phyloP scores from a whole-genome alignment of 2,113 vertebrate genomes.

The Petrocephalus microphthalmus region DNA sequence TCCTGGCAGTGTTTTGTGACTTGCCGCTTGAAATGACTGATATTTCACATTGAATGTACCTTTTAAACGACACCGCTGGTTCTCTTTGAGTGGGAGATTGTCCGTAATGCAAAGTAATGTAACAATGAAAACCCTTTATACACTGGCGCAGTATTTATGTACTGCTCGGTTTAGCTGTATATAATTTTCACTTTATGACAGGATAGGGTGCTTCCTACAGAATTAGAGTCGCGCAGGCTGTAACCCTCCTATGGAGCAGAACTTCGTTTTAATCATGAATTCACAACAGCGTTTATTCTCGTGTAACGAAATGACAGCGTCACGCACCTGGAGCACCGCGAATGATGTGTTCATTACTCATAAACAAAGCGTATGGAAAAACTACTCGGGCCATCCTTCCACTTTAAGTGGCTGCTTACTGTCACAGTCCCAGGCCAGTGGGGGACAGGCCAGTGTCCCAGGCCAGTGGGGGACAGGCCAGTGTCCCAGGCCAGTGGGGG shows the following conservation, averaged over 20 bases:
- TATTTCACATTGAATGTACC: neutral
- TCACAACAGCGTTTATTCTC: neutral
- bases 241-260: neutral
- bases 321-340: neutral
- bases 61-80: neutral
- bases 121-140: neutral
- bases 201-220: neutral
- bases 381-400: neutral
- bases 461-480: no score
- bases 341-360: neutral
- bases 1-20: neutral
- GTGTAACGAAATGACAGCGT: neutral
- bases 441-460: no score
- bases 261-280: neutral
- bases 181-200: neutral
- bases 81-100: neutral
- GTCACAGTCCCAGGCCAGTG: neutral
- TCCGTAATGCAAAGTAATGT: neutral
- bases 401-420: neutral
- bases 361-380: neutral
- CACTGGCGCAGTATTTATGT: neutral
- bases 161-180: neutral
- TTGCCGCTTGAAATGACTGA: neutral
- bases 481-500: no score
- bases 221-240: neutral